These are phyloP conservation scores for Phallusia fumigata DNA, from an alignment of 23 tunicate genomes.

Conservation along the genomic window DNA sequence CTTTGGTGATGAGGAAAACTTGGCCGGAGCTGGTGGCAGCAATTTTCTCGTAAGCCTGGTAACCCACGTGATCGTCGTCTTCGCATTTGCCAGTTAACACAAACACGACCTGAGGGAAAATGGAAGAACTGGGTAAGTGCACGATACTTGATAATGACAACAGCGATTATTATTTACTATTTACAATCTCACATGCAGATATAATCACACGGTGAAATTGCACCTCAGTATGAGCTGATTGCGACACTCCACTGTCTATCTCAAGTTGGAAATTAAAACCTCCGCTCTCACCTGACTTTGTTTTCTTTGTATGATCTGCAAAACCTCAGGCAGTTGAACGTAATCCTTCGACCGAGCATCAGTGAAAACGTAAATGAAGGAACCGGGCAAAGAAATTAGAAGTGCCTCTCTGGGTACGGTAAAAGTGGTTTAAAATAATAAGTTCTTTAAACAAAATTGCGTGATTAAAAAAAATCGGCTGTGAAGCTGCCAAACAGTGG, in stretches of 20 bases:
- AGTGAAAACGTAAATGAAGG: conserved; percentile 98
- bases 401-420: conserved; percentile 72
- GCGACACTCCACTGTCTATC: too few species aligned
- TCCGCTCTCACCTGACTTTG: conserved; percentile 75
- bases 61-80: conserved; percentile 78
- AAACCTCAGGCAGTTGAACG: conserved; percentile 70
- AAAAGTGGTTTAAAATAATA: not conserved
- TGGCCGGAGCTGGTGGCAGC: conserved; percentile 98
- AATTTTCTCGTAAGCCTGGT: conserved; percentile 97
- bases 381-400: conserved; percentile 83
- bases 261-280: too few species aligned
- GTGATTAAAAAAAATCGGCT: too few species aligned
- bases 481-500: too few species aligned
- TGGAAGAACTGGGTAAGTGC: too few species aligned
- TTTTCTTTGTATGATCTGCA: conserved; percentile 90
- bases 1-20: conserved; percentile 87
- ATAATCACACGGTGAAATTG: too few species aligned
- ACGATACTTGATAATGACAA: too few species aligned
- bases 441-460: too few species aligned
- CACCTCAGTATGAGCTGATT: too few species aligned
- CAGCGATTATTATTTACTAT: too few species aligned
- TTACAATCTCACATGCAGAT: too few species aligned
- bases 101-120: conserved; percentile 80
- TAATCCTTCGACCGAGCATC: conserved; percentile 99
- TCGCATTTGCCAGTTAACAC: conserved; percentile 99